Percentiles rank a stretch among this genome's conserved stretches.
phyloP scores from a whole-genome alignment of 2,888 invertebrate species.

The Schizaphis graminum region DNA sequence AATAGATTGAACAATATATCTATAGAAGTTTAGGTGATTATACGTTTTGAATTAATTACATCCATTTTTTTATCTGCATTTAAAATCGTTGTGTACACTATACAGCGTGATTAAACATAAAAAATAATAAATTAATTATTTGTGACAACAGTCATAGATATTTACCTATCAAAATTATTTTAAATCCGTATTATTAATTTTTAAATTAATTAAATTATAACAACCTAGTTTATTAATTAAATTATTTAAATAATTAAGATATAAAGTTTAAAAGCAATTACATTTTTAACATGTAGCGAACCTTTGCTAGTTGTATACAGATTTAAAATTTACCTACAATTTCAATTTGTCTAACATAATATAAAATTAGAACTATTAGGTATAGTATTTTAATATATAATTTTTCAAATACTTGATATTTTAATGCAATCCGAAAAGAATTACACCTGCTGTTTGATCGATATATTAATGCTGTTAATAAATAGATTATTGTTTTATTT shows the following conservation, averaged over 20 bases:
- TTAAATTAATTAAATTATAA: not conserved
- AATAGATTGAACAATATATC: not conserved
- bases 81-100: not conserved
- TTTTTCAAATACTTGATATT: not conserved
- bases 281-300: not conserved
- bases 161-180: not conserved
- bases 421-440: not conserved
- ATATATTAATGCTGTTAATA: not conserved
- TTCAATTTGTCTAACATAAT: too few relatives aligned
- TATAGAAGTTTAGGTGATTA: not conserved
- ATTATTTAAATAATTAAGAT: not conserved
- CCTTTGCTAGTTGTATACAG: too few relatives aligned
- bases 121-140: not conserved
- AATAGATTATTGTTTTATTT: not conserved
- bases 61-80: not conserved
- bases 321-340: too few relatives aligned
- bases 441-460: not conserved
- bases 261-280: not conserved
- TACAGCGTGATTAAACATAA: not conserved
- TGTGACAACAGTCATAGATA: not conserved
- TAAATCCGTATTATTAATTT: not conserved
- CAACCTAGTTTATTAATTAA: not conserved
- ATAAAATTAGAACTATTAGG: too few relatives aligned
- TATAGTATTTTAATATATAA: not conserved
- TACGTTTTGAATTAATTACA: not conserved